A percentile compares a stretch with the other conserved stretches of the same genome.
Conservation (phyloP, 2,888 invertebrate genomes). For the Cyclophora punctaria region DNA sequence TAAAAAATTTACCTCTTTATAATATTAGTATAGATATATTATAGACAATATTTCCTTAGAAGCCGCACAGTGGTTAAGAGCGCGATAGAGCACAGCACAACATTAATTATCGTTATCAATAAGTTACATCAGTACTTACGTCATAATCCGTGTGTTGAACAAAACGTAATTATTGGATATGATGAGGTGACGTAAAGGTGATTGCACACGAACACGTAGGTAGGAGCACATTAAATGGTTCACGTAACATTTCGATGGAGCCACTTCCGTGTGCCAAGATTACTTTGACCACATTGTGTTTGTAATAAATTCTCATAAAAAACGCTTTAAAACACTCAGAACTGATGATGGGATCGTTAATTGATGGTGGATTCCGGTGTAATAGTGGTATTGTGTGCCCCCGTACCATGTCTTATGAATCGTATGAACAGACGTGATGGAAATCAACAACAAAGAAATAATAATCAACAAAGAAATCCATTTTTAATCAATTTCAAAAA, state of each 20-base stretch:
- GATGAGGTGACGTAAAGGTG: conserved; percentile 7
- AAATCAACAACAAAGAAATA: neutral
- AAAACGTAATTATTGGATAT: neutral
- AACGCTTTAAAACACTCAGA: neutral
- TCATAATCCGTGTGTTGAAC: too few relatives aligned
- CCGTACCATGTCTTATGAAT: neutral
- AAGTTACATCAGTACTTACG: too few relatives aligned
- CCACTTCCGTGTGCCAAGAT: conserved; percentile 53
- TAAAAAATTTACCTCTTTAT: too few relatives aligned
- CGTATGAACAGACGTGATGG: neutral
- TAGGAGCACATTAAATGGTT: conserved; percentile 10
- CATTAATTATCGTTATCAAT: too few relatives aligned
- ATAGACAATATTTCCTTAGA: too few relatives aligned
- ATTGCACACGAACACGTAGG: conserved; percentile 4
- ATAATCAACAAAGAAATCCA: too few relatives aligned
- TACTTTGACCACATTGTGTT: conserved; percentile 26
- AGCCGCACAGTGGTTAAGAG: too few relatives aligned
- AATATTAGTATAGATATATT: too few relatives aligned
- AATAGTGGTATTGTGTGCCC: neutral
- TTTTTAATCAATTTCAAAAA: too few relatives aligned
- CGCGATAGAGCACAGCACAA: too few relatives aligned
- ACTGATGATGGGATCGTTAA: conserved; percentile 8
- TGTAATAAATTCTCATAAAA: conserved; percentile 7
- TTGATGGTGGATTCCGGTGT: conserved; percentile 4
- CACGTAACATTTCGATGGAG: conserved; percentile 49